phyloP scores from a whole-genome alignment of 92 coral and sea anemone species.

The Umimayanthus chanpuru region DNA sequence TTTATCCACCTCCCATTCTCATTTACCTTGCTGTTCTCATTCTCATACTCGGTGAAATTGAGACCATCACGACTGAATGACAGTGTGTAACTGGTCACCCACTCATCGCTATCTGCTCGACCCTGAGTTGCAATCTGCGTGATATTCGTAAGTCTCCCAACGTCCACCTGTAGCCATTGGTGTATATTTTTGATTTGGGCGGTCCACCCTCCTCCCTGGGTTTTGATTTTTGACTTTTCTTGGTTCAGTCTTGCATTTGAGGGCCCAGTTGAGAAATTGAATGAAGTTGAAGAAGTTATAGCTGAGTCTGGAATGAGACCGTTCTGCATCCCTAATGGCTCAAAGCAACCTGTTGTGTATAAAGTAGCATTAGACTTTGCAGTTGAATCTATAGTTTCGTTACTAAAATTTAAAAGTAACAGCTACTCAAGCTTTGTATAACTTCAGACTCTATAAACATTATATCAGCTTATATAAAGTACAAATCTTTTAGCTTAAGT shows the following conservation, averaged over 20 bases:
- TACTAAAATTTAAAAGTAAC: no score
- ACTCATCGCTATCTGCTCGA: background rate
- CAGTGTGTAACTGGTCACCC: conserved; percentile 11
- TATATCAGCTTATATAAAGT: no score
- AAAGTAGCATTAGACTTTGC: no score
- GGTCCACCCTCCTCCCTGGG: background rate
- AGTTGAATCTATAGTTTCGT: no score
- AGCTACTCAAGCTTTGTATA: no score
- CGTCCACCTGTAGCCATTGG: conserved; percentile 23
- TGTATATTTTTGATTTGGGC: background rate
- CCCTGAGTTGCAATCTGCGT: conserved; percentile 8
- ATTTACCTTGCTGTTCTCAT: background rate
- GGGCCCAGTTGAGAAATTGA: background rate
- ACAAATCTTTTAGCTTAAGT: no score
- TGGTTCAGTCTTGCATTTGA: conserved; percentile 9
- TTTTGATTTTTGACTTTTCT: no score
- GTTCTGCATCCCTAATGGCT: conserved; percentile 15
- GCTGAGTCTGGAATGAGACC: background rate
- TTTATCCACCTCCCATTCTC: background rate
- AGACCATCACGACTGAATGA: background rate
- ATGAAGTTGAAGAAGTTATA: background rate
- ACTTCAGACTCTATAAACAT: no score
- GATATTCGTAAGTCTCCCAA: background rate
- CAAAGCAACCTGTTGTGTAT: conserved; percentile 1
- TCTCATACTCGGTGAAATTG: background rate